Base-by-base conservation (phyloP, 2,113 vertebrate species). In the Alligator mississippiensis region DNA sequence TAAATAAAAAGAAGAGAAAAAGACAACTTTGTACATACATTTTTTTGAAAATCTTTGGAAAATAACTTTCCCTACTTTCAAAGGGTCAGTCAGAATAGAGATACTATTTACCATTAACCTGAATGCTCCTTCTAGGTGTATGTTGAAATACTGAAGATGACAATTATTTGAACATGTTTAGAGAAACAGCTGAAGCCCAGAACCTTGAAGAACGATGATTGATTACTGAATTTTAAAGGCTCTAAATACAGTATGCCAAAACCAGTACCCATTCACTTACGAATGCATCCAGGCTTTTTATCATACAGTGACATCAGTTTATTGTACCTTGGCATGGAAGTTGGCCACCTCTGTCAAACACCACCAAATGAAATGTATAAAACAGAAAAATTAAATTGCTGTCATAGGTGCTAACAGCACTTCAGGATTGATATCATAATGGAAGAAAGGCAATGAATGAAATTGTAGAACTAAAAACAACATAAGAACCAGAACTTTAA, bases 111-210 rank as follows among this genome's bases (percentile, higher is more conserved):
- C n/a, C 2, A 1, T 75, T 79, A 77, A 30, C 14, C 17, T 0
- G 18, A 80, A 76, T 24, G 4, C 30, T 88, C 64, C 94, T 85
- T 80, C 70, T 74, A 78, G 57, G 30, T 57, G 28, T 85, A 11
- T 87, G 47, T 66, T 90, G 70, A 78, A 83, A 87, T 30, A 83
- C 27, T 83, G 58, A 6, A 94, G 79, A 64, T 89, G 72, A 30
- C 82, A 79, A 74, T 92, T 93, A 66, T 91, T 84, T 93, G 81
- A 92, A 95, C 24, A 8, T 7, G 7, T 91, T 95, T 47, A 47
- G 19, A 77, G 81, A 91, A 90, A 77, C 83, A 87, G 19, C 66
- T 89, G 79, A 77, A 79, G 70, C 28, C 61, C 61, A 89, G 88
- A 90, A 93, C 88, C 55, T 77, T 85, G 64, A 70, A 90, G 24